A percentile compares a stretch with the other conserved stretches of the same genome.
phyloP scores from a whole-genome alignment of 2,888 invertebrate genomes.

The Harpalus rubripes region DNA sequence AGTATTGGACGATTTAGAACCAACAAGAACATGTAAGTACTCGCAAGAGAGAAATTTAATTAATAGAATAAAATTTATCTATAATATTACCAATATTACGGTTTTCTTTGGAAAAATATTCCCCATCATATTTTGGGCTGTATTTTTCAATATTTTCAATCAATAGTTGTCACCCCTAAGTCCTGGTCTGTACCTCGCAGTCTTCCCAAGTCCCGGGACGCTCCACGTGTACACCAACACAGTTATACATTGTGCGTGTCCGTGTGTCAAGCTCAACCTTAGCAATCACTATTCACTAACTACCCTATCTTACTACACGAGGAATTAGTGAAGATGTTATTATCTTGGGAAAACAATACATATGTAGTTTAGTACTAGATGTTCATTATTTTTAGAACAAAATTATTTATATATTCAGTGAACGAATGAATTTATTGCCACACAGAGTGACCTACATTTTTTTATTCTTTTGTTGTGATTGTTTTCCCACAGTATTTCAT shows the following conservation, averaged over 20 bases:
- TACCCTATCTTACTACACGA: not conserved
- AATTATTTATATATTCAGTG: not conserved
- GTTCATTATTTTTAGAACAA: not conserved
- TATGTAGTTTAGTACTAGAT: not conserved
- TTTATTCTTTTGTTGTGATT: slow-evolving; percentile 2
- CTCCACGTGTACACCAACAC: slow-evolving; percentile 4
- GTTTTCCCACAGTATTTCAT: slow-evolving; percentile 22
- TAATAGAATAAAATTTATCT: too few relatives aligned
- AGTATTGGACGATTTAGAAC: too few relatives aligned
- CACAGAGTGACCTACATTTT: slow-evolving; percentile 34
- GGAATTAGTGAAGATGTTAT: not conserved
- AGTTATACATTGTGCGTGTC: not conserved
- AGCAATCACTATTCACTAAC: not conserved
- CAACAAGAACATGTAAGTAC: too few relatives aligned
- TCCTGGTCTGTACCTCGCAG: not conserved
- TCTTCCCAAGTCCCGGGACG: not conserved
- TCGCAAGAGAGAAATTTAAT: too few relatives aligned
- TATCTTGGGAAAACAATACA: not conserved
- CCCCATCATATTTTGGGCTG: not conserved
- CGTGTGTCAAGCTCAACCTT: not conserved
- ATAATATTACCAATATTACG: too few relatives aligned
- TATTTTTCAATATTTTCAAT: not conserved
- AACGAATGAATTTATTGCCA: slow-evolving; percentile 4
- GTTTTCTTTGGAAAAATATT: too few relatives aligned
- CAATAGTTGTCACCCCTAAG: not conserved